These are phyloP conservation scores for Nasonia longicornis DNA, from an alignment of 1,140 invertebrate species.

Conservation along the genomic window DNA sequence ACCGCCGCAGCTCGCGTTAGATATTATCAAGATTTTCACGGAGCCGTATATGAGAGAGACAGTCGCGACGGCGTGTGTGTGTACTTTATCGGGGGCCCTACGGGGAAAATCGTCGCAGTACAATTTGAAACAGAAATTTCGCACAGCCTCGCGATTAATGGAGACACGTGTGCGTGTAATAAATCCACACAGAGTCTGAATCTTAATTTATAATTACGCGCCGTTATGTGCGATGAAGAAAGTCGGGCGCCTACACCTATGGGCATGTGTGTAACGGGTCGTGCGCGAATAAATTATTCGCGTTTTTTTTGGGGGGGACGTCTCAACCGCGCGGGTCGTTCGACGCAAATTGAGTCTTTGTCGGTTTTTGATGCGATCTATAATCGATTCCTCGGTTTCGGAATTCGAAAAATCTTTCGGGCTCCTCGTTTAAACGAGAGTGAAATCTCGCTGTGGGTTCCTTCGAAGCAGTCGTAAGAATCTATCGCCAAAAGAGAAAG, in stretches of 20 bases:
- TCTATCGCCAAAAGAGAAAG: too few species aligned
- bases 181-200: slow-evolving; percentile 26
- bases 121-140: slow-evolving; percentile 35
- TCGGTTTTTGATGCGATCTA: neutral
- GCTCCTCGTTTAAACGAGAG: too few species aligned
- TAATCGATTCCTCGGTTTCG: slow-evolving; percentile 1
- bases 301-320: slow-evolving; percentile 23
- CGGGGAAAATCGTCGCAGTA: slow-evolving; percentile 30
- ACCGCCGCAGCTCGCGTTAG: slow-evolving; percentile 2
- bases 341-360: slow-evolving; percentile 25
- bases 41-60: neutral
- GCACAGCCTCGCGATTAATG: slow-evolving; percentile 25
- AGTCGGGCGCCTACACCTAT: neutral
- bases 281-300: slow-evolving; percentile 26
- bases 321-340: neutral
- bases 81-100: slow-evolving; percentile 16
- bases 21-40: slow-evolving; percentile 38
- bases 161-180: slow-evolving; percentile 10
- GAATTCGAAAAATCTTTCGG: neutral
- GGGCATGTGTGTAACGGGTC: neutral
- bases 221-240: slow-evolving; percentile 14
- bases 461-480: too few species aligned
- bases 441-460: too few species aligned
- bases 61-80: slow-evolving; percentile 24
- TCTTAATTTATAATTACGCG: slow-evolving; percentile 39